These are phyloP conservation scores for Tympanoctomys barrerae DNA, from an alignment of 2,797 vertebrate genomes.

Conservation along the genomic window DNA sequence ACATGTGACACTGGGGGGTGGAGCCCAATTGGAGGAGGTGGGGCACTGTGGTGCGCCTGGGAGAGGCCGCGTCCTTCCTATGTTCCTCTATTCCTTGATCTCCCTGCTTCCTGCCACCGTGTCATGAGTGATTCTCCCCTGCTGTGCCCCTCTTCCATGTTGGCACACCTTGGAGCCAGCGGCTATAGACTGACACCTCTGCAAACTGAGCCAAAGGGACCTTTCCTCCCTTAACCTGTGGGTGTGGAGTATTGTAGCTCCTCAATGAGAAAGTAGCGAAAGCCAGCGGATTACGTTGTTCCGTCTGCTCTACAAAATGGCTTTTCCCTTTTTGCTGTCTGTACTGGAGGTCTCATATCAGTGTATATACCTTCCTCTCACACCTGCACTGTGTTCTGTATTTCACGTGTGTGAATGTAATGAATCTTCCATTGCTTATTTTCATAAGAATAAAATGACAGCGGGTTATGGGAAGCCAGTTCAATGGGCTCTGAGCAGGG, in stretches of 20 bases:
- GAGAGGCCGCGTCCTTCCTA: not conserved
- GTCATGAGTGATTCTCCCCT: not conserved
- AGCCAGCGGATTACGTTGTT: not conserved
- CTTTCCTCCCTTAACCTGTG: not conserved
- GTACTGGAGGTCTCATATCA: not conserved
- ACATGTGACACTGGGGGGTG: not conserved
- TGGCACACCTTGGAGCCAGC: not conserved
- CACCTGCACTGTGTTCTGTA: not conserved
- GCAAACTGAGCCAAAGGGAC: not conserved
- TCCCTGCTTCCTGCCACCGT: not conserved
- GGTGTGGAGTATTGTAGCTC: not conserved
- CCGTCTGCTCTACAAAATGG: not conserved
- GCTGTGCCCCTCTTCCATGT: not conserved
- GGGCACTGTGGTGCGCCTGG: not conserved
- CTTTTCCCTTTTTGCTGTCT: not conserved
- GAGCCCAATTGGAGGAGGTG: not conserved
- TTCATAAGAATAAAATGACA: constrained; percentile 17
- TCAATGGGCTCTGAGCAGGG: not conserved
- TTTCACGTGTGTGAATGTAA: not conserved
- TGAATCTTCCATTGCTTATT: not conserved
- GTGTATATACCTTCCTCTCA: not conserved
- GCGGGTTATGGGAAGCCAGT: not conserved
- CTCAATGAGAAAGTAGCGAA: not conserved
- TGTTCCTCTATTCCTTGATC: not conserved
- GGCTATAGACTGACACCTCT: not conserved